These are phyloP conservation scores for Calypte anna DNA, from an alignment of 2,113 vertebrate genomes.

Conservation along the genomic window DNA sequence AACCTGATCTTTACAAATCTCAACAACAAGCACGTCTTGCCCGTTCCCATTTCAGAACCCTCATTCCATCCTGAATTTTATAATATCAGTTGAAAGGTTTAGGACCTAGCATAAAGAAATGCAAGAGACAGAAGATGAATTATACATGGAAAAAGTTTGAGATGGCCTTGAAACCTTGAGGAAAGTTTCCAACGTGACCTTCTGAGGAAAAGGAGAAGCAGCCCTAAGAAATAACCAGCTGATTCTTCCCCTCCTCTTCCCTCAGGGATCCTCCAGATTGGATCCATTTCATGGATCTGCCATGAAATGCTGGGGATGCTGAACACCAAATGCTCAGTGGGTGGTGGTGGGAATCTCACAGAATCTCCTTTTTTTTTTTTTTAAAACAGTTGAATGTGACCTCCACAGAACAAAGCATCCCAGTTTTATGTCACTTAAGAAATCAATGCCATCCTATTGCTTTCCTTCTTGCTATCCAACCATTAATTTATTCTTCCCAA, in stretches of 20 bases:
- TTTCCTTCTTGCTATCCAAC: neutral
- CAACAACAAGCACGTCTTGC: neutral
- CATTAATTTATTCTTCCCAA: neutral
- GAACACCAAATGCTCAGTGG: neutral
- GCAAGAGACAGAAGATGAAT: conserved; percentile 61
- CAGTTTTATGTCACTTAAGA: neutral
- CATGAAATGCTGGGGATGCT: neutral
- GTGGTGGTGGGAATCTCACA: neutral
- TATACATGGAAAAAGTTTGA: conserved; percentile 62
- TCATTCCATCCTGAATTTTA: conserved; percentile 46
- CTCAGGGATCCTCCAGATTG: neutral
- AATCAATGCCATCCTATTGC: neutral
- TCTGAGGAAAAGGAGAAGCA: conserved; percentile 10
- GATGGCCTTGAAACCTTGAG: conserved; percentile 14
- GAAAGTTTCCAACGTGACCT: conserved; percentile 59
- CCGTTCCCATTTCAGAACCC: conserved; percentile 7
- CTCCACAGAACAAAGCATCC: neutral
- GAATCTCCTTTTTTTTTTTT: neutral
- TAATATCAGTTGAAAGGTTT: conserved; percentile 65
- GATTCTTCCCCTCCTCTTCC: neutral
- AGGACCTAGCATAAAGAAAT: conserved; percentile 60
- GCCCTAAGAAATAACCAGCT: conserved; percentile 28
- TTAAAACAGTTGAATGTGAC: neutral
- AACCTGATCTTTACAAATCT: conserved; percentile 36
- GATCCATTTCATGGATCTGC: neutral